Evolutionary conservation across 2,113 vertebrate species (phyloP).

Genomic region (Mastomys natalensis): DNA sequence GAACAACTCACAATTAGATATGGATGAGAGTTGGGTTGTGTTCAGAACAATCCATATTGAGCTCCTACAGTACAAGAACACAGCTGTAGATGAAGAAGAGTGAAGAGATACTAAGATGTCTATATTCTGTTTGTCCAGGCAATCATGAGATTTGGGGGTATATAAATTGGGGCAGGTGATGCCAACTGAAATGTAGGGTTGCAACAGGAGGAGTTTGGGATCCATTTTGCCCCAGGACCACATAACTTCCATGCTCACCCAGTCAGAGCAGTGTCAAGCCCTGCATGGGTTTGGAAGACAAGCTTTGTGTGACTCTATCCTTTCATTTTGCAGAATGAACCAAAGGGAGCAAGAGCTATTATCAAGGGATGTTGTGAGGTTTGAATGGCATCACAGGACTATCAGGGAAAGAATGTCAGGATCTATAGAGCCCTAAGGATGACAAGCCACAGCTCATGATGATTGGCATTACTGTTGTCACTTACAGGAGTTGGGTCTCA

Average conservation of each 20-base stretch:
- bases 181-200: neutral
- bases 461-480: fast-evolving
- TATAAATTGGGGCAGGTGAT: no score
- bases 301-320: fast-evolving
- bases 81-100: neutral
- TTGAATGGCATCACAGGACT: neutral
- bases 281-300: no score
- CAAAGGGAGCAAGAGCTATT: fast-evolving
- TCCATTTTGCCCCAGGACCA: neutral
- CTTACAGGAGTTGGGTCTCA: neutral
- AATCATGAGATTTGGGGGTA: neutral
- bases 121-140: neutral
- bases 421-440: neutral
- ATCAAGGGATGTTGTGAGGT: neutral
- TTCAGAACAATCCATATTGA: neutral
- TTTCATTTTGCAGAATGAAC: neutral
- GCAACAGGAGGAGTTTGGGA: neutral
- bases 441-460: neutral
- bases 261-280: neutral
- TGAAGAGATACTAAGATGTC: neutral
- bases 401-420: fast-evolving
- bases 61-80: neutral
- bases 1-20: neutral
- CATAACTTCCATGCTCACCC: fast-evolving
- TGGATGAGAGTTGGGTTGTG: neutral